Conservation (phyloP, 2,797 vertebrate species). For the Ambastaia sidthimunki region DNA sequence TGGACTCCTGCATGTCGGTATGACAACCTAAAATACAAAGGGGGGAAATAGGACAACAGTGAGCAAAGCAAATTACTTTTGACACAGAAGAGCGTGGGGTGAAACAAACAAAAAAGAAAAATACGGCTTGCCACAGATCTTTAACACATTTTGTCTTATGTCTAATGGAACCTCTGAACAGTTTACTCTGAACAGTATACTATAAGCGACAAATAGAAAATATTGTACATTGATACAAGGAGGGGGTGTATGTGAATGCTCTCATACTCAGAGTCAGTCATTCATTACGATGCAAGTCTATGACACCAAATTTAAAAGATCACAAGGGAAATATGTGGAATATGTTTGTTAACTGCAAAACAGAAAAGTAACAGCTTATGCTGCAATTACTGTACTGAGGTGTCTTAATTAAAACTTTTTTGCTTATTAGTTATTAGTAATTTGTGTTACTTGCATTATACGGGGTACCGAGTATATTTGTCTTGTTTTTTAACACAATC, state of each 20-base stretch:
- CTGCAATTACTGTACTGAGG: too few species aligned
- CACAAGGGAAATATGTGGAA: not conserved
- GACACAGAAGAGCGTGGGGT: not conserved
- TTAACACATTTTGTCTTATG: too few species aligned
- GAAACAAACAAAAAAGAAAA: not conserved
- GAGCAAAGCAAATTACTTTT: slow-evolving; percentile 63
- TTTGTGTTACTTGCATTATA: too few species aligned
- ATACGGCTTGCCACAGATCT: too few species aligned
- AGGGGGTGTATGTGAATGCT: not conserved
- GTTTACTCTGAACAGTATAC: not conserved
- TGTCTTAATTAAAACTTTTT: too few species aligned
- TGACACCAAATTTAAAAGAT: not conserved
- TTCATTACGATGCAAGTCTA: not conserved
- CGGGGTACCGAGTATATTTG: too few species aligned
- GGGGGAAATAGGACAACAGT: slow-evolving; percentile 66
- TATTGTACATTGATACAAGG: not conserved
- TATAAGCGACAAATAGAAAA: too few species aligned
- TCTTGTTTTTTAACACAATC: too few species aligned
- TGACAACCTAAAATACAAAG: slow-evolving; percentile 83
- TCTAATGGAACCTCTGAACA: too few species aligned
- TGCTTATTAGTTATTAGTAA: too few species aligned
- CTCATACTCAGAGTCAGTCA: not conserved
- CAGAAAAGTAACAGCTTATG: too few species aligned
- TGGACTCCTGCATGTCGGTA: slow-evolving; percentile 99
- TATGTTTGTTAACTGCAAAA: not conserved